Conservation (phyloP, 2,113 vertebrate genomes). For the Oriolus oriolus region DNA sequence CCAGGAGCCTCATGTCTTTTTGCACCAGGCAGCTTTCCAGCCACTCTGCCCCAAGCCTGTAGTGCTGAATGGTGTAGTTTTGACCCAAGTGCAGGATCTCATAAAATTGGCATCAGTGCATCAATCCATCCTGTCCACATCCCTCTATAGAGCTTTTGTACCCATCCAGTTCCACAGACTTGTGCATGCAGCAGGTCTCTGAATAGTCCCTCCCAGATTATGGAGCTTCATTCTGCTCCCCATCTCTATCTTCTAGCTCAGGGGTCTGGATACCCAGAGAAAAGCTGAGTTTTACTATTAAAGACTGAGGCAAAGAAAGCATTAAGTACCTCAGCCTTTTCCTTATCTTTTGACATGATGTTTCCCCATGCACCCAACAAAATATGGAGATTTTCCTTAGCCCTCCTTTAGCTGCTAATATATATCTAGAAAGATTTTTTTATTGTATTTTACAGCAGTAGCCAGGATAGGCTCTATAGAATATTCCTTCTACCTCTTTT, state of each 20-base stretch:
- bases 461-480: not conserved
- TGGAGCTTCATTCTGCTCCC: not conserved
- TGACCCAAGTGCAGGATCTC: not conserved
- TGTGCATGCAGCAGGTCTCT: not conserved
- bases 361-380: not conserved
- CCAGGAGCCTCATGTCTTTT: not conserved
- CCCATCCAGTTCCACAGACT: not conserved
- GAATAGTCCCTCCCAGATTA: not conserved
- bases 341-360: accelerated
- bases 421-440: not conserved
- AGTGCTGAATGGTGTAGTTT: accelerated
- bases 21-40: not conserved
- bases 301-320: not conserved
- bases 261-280: not conserved
- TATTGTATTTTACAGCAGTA: not conserved
- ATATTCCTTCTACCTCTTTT: not conserved
- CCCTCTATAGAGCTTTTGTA: not conserved
- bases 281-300: not conserved
- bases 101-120: accelerated
- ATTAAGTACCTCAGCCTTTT: not conserved
- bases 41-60: not conserved
- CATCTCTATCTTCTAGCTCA: not conserved
- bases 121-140: not conserved
- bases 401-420: not conserved
- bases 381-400: not conserved